Evolutionary conservation across 1,140 invertebrate species (phyloP).

Genomic region (Drosophila virilis): DNA sequence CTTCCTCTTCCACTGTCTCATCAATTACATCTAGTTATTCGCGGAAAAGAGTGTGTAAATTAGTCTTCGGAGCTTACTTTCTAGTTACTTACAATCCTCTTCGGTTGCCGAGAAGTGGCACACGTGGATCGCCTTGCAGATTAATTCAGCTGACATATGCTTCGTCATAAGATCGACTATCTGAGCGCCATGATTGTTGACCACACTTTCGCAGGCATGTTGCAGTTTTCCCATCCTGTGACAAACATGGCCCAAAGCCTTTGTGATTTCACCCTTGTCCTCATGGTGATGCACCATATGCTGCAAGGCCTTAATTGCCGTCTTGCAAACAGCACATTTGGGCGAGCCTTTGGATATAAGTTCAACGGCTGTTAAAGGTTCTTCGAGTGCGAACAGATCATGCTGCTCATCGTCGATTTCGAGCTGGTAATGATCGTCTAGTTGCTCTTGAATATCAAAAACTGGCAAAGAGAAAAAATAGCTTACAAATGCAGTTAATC

Average conservation of each 20-base stretch:
- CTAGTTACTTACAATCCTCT: too few species aligned
- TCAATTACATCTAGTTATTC: neutral
- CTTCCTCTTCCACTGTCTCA: neutral
- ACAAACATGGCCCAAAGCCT: neutral
- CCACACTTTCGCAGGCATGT: neutral
- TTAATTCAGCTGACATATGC: neutral
- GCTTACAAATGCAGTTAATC: too few species aligned
- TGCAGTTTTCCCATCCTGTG: neutral
- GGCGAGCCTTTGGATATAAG: neutral
- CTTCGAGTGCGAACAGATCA: too few species aligned
- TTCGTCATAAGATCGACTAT: slow-evolving; percentile 10
- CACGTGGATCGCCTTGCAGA: slow-evolving; percentile 25
- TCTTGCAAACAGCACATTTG: neutral
- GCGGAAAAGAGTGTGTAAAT: too few species aligned
- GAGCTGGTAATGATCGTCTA: too few species aligned
- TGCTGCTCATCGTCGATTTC: too few species aligned
- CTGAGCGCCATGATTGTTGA: slow-evolving; percentile 12
- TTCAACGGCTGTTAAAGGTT: too few species aligned
- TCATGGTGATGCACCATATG: neutral
- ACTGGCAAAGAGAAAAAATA: neutral
- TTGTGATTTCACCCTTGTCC: slow-evolving; percentile 2
- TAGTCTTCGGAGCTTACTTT: too few species aligned
- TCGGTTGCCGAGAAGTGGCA: neutral
- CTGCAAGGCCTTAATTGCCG: neutral
- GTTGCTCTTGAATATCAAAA: neutral